Conservation (phyloP, 2,113 vertebrate genomes). For the Cettia cetti region DNA sequence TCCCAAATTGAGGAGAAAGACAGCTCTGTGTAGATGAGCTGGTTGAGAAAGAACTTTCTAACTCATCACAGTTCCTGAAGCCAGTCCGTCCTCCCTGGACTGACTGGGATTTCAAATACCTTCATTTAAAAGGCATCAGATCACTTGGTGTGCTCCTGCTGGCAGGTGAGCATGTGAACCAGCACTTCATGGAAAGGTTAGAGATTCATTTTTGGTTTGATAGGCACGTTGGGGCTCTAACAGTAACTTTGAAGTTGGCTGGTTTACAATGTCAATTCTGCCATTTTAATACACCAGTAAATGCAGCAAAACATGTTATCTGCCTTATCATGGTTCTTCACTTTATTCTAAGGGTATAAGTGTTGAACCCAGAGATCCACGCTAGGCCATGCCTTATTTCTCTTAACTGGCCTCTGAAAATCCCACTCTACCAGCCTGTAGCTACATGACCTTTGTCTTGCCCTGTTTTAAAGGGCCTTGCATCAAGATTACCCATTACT, state of each 20-base stretch:
- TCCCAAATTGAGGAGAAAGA: neutral
- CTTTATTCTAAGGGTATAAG: neutral
- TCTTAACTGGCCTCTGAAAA: neutral
- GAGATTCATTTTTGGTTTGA: neutral
- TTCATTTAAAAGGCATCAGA: neutral
- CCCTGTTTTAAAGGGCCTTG: neutral
- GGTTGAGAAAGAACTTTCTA: neutral
- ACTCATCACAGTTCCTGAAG: neutral
- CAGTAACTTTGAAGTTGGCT: neutral
- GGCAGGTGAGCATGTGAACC: neutral
- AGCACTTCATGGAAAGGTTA: neutral
- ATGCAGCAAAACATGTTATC: neutral
- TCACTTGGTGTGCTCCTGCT: neutral
- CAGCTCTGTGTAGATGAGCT: neutral
- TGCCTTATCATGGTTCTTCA: neutral
- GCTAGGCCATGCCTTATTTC: neutral
- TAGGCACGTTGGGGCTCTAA: neutral
- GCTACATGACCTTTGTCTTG: neutral
- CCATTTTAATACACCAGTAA: neutral
- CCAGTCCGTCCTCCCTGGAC: neutral
- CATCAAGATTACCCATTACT: constrained; percentile 11
- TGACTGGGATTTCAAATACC: neutral
- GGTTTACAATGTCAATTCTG: neutral
- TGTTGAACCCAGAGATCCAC: neutral
- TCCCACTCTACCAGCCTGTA: neutral